Conservation (phyloP, 2,888 invertebrate genomes). For the Imbricaverruca yamaguchii region DNA sequence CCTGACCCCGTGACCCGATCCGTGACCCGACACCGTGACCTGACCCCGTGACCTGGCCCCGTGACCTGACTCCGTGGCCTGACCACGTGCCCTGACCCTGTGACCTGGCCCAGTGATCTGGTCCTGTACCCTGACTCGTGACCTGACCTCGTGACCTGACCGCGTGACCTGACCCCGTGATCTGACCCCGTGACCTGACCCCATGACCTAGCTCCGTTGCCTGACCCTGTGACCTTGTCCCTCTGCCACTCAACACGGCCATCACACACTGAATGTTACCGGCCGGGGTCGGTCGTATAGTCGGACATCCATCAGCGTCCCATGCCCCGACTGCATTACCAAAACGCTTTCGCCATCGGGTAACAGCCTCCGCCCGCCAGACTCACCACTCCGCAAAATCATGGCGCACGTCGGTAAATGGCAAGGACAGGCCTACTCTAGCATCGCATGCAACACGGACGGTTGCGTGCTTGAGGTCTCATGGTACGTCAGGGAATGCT, state of each 20-base stretch:
- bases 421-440: not conserved
- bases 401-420: not conserved
- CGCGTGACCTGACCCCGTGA: not conserved
- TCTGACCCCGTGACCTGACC: not conserved
- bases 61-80: not conserved
- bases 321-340: no score
- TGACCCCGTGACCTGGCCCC: not conserved
- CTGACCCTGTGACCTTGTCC: no score
- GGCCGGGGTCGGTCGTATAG: no score
- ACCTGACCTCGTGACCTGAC: not conserved
- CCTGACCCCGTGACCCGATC: constrained; percentile 27
- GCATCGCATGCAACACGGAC: no score
- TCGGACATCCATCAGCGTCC: no score
- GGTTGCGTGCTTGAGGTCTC: no score
- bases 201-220: no score
- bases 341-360: not conserved
- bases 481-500: no score
- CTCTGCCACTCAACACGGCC: not conserved
- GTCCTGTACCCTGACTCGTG: no score
- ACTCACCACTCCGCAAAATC: not conserved
- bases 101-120: no score
- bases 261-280: constrained; percentile 53
- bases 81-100: not conserved
- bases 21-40: constrained; percentile 20
- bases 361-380: not conserved